phyloP scores from a whole-genome alignment of 2,888 invertebrate genomes.

The Chaitophorus viminalis region DNA sequence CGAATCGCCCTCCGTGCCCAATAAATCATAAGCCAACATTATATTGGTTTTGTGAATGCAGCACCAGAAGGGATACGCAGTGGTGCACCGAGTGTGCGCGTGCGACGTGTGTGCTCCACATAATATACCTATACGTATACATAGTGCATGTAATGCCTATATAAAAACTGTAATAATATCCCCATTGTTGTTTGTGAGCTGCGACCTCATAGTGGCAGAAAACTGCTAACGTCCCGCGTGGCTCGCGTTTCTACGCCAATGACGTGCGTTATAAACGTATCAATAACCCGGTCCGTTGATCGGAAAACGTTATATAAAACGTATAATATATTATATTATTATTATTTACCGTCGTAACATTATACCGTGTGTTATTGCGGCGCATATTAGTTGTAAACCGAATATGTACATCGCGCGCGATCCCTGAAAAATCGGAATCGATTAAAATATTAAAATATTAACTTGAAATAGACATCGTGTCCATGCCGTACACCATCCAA shows the following conservation, averaged over 20 bases:
- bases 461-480: not conserved
- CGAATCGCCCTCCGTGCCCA: constrained; percentile 33
- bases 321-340: too few relatives aligned
- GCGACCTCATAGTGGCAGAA: constrained; percentile 3
- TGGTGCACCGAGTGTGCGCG: not conserved
- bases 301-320: not conserved
- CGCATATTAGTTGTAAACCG: not conserved
- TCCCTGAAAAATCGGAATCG: not conserved
- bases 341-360: not conserved
- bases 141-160: not conserved
- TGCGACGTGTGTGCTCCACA: not conserved
- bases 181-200: constrained; percentile 21
- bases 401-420: not conserved
- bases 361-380: not conserved
- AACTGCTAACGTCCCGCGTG: constrained; percentile 18
- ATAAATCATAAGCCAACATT: constrained; percentile 61
- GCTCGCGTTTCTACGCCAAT: constrained; percentile 23
- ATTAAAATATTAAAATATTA: not conserved
- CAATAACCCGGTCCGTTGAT: not conserved
- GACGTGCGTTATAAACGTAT: constrained; percentile 45
- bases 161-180: constrained; percentile 28
- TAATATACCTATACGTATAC: not conserved
- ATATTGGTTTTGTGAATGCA: constrained; percentile 54
- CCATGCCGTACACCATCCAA: not conserved
- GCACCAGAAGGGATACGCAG: constrained; percentile 3